Conservation (phyloP, 2,797 vertebrate genomes). For the Darevskia mixta region DNA sequence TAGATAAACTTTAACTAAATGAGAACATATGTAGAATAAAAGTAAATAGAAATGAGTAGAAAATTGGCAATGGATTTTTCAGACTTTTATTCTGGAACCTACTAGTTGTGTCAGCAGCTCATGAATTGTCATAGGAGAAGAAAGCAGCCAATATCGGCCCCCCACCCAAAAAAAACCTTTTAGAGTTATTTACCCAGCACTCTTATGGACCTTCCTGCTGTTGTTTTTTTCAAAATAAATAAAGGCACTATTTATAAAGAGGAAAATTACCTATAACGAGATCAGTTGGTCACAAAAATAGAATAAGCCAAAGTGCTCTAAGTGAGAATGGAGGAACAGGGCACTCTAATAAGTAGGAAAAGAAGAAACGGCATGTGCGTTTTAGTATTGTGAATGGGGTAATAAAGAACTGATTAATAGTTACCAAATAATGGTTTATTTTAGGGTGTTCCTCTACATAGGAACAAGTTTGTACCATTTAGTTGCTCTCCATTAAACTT, state of each 20-base stretch:
- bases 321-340: slow-evolving; percentile 48
- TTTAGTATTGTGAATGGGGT: slow-evolving; percentile 7
- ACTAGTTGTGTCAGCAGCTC: neutral
- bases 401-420: slow-evolving; percentile 1
- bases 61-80: slow-evolving; percentile 27
- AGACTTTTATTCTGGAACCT: slow-evolving; percentile 28
- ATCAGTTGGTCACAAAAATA: slow-evolving; percentile 31
- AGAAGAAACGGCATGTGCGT: slow-evolving; percentile 11
- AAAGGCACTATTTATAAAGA: slow-evolving; percentile 39
- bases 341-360: slow-evolving; percentile 38
- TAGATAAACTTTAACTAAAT: neutral
- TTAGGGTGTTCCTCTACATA: neutral
- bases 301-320: slow-evolving; percentile 31
- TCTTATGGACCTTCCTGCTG: slow-evolving; percentile 30
- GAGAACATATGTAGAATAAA: neutral
- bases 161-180: slow-evolving; percentile 33
- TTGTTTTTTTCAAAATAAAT: slow-evolving; percentile 23
- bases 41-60: neutral
- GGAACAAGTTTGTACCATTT: neutral
- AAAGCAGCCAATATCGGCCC: neutral
- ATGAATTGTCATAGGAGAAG: slow-evolving; percentile 40
- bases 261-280: slow-evolving; percentile 2
- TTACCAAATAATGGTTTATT: neutral
- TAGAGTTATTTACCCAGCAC: slow-evolving; percentile 46
- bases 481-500: slow-evolving; percentile 1